These are phyloP conservation scores for Chitala chitala DNA, from an alignment of 2,113 vertebrate species.

Conservation along the genomic window DNA sequence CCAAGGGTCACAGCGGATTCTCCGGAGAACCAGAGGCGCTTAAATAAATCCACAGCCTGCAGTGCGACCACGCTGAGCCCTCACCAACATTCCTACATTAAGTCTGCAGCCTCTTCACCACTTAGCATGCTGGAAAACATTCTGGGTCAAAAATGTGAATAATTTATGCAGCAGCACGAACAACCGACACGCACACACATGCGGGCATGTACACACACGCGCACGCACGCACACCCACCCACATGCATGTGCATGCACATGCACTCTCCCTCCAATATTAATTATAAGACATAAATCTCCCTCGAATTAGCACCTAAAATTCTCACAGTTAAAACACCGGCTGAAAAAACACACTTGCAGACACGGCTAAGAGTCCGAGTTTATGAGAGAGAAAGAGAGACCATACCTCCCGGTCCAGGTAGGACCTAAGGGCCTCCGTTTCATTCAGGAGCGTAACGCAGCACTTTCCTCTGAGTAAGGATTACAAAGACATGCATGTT, in stretches of 20 bases:
- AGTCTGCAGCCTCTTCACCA: constrained; percentile 62
- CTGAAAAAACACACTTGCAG: not conserved
- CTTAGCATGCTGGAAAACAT: constrained; percentile 58
- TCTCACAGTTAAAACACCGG: not conserved
- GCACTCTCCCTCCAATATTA: not conserved
- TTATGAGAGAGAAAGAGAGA: not conserved
- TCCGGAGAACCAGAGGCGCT: not conserved
- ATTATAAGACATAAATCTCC: constrained; percentile 3
- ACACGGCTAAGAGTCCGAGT: not conserved
- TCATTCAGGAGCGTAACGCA: constrained; percentile 95
- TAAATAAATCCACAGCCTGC: not conserved
- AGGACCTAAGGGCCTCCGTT: constrained; percentile 91
- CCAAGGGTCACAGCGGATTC: not conserved
- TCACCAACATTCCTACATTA: constrained; percentile 31
- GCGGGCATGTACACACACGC: constrained; percentile 1
- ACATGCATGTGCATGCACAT: constrained; percentile 6
- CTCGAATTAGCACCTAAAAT: not conserved
- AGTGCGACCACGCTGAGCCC: constrained; percentile 21
- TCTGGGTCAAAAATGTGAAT: constrained; percentile 67
- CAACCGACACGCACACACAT: constrained; percentile 24
- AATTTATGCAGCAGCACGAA: constrained; percentile 55
- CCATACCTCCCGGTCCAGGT: constrained; percentile 91
- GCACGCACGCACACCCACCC: constrained; percentile 6
- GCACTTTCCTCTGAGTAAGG: constrained; percentile 82
- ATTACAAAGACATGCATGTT: not conserved